Base-by-base conservation (phyloP, 23 tunicate genomes). In the Aplidium turbinatum region DNA sequence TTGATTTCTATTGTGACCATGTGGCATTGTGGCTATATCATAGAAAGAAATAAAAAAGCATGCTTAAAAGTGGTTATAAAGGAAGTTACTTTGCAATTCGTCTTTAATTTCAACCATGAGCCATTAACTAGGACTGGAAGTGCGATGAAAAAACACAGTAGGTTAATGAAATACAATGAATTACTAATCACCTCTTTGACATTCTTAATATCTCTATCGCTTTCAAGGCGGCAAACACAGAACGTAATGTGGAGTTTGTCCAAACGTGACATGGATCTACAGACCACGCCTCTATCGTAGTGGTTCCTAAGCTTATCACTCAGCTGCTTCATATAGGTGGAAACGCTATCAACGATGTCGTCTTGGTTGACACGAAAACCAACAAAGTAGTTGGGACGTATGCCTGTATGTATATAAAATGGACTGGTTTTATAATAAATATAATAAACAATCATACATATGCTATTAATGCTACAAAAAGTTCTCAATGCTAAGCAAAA, bases 171-270 rank as follows among this genome's bases (percentile, higher is more conserved):
- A n/a, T n/a, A n/a, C n/a, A n/a, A n/a, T n/a, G n/a, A n/a, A n/a
- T n/a, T n/a, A n/a, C 22, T 27, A 63, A 2, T 26, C 25, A 80
- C 85, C 85, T 80, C 45, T 22, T 69, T 69, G 0, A 63, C 63
- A 35, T 22, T 69, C n/a, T 69, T 38, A 16, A 80, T 33, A 6
- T 80, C 85, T 5, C 7, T 21, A 23, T 80, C 77, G 6, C 6
- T 57, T 1, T 80, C 68, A 26, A 80, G 29, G 3, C 18, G n/a
- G 57, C 85, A 80, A 55, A 70, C 70, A 70, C 85, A 80, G 6
- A 80, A 35, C 7, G 77, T 80, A 22, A 80, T 46, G 32, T 80
- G 85, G 66, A 55, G 46, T 42, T 80, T 69, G 3, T 21, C 2
- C 0, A 38, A 28, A 29, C 70, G 50, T 25, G 11, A 20, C 1